Evolutionary conservation across 2,888 invertebrate genomes (phyloP).

Genomic region (Pseudeuparius sepicola): DNA sequence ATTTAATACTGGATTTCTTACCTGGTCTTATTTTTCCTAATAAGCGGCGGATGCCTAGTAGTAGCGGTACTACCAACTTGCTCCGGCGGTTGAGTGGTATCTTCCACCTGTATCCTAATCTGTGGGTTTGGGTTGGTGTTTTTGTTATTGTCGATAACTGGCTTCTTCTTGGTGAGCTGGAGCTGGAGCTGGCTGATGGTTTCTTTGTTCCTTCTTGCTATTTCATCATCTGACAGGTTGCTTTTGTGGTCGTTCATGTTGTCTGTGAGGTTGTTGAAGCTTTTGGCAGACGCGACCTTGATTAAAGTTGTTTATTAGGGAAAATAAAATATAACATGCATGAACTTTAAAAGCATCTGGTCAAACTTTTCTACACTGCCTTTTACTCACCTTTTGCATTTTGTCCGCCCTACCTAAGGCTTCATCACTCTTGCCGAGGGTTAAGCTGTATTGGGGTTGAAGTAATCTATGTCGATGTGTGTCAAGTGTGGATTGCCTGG

Average conservation of each 20-base stretch:
- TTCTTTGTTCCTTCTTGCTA: slow-evolving; percentile 35
- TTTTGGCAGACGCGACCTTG: slow-evolving; percentile 33
- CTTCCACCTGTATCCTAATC: slow-evolving; percentile 40
- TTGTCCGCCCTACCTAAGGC: slow-evolving; percentile 30
- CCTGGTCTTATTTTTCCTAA: slow-evolving; percentile 32
- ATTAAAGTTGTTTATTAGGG: too few species aligned
- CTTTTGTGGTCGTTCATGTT: slow-evolving; percentile 25
- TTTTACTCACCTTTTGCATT: slow-evolving; percentile 15
- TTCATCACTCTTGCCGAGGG: slow-evolving; percentile 37
- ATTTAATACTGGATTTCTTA: not conserved
- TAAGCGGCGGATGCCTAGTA: slow-evolving; percentile 25
- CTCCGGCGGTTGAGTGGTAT: too few species aligned
- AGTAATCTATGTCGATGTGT: slow-evolving; percentile 29
- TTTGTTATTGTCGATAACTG: slow-evolving; percentile 26
- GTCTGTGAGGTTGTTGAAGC: slow-evolving; percentile 38
- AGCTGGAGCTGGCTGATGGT: slow-evolving; percentile 37
- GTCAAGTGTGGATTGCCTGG: slow-evolving; percentile 37
- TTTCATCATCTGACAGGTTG: slow-evolving; percentile 37
- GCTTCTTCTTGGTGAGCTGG: slow-evolving; percentile 27
- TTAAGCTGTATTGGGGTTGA: slow-evolving; percentile 37
- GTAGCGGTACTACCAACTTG: slow-evolving; percentile 22
- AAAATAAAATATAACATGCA: too few species aligned
- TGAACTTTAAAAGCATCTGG: slow-evolving; percentile 9
- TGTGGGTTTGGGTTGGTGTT: slow-evolving; percentile 34
- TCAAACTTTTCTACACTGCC: too few species aligned